These are phyloP conservation scores for Lamproptera curius DNA, from an alignment of 2,888 invertebrate genomes.

Conservation along the genomic window DNA sequence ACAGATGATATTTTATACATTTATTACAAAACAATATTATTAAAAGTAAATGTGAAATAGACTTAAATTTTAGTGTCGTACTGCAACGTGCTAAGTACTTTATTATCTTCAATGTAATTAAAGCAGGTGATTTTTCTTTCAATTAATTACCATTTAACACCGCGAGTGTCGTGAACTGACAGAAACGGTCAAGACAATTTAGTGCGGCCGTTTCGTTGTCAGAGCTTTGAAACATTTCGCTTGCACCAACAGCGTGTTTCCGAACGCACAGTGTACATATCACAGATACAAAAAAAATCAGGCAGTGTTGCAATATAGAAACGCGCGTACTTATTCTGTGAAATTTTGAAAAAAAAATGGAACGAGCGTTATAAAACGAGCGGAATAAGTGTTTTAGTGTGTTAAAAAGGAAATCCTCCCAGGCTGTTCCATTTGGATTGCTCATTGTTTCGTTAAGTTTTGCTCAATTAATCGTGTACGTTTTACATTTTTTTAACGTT, in stretches of 20 bases:
- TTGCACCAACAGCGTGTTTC: conserved; percentile 4
- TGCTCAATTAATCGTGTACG: conserved; percentile 71
- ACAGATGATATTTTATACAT: conserved; percentile 79
- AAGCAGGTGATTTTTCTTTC: conserved; percentile 31
- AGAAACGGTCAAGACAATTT: conserved; percentile 30
- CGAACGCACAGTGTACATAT: conserved; percentile 64
- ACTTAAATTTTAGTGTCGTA: conserved; percentile 66
- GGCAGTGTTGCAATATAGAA: conserved; percentile 51
- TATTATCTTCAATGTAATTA: conserved; percentile 33
- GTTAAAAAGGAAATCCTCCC: conserved; percentile 26
- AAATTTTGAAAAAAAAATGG: conserved; percentile 19
- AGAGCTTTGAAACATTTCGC: conserved; percentile 26
- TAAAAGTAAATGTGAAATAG: conserved; percentile 73
- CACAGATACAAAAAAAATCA: conserved; percentile 49
- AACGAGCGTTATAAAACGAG: conserved; percentile 19
- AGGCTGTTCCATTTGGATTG: conserved; percentile 57
- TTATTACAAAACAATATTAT: conserved; percentile 77
- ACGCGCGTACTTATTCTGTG: conserved; percentile 25
- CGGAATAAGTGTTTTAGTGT: conserved; percentile 25
- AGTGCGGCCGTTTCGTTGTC: conserved; percentile 24
- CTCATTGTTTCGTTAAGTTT: conserved; percentile 75
- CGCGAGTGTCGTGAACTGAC: conserved; percentile 38
- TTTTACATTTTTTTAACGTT: conserved; percentile 55
- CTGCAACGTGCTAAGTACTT: conserved; percentile 56
- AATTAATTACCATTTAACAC: conserved; percentile 30